Evolutionary conservation across 1,140 invertebrate genomes (phyloP).

Genomic region (Chymomyza costata): DNA sequence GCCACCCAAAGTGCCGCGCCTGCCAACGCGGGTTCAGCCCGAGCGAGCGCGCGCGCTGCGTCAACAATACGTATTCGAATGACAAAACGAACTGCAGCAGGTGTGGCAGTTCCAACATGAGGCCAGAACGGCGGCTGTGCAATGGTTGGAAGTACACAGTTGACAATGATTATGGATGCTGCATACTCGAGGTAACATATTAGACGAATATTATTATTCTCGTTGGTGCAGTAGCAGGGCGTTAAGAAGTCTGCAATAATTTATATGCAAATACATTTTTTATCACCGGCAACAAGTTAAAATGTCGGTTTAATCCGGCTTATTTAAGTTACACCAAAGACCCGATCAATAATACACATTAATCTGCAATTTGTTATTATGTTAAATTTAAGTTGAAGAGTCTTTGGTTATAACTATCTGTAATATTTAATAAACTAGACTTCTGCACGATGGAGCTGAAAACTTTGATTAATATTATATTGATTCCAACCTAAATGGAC

Average conservation of each 20-base stretch:
- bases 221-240: too few species aligned
- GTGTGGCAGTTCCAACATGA: constrained; percentile 25
- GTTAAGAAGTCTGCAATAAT: too few species aligned
- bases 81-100: constrained; percentile 21
- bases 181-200: too few species aligned
- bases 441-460: too few species aligned
- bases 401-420: too few species aligned
- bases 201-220: too few species aligned
- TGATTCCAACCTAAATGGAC: too few species aligned
- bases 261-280: too few species aligned
- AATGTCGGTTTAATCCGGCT: constrained; percentile 30
- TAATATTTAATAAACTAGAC: too few species aligned
- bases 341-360: constrained; percentile 46
- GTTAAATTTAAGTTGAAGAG: constrained; percentile 10
- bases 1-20: constrained; percentile 28
- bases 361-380: constrained; percentile 40
- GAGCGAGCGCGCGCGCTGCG: constrained; percentile 50
- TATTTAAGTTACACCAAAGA: constrained; percentile 52
- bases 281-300: too few species aligned
- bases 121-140: constrained; percentile 25
- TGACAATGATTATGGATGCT: too few species aligned
- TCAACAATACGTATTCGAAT: constrained; percentile 53
- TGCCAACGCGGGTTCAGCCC: constrained; percentile 51
- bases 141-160: constrained; percentile 5
- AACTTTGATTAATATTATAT: too few species aligned